Evolutionary conservation across 2,113 vertebrate genomes (phyloP).

Genomic region (Phylloscopus trochiloides): DNA sequence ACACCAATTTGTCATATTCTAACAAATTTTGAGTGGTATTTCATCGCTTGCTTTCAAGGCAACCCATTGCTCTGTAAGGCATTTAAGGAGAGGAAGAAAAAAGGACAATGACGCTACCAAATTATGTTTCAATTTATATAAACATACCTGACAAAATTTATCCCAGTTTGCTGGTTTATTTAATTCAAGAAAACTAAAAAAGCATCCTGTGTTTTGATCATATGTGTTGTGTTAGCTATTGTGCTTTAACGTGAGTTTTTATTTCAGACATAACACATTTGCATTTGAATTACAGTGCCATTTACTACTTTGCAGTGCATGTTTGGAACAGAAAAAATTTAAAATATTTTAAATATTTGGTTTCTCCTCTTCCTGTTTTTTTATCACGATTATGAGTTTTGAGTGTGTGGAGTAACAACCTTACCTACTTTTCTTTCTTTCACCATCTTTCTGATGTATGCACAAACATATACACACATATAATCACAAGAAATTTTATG

Average conservation of each 20-base stretch:
- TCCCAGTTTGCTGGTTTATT: neutral
- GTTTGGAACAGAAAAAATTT: neutral
- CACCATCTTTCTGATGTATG: neutral
- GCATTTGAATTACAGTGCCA: neutral
- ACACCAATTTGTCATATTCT: neutral
- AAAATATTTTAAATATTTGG: neutral
- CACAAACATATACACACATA: accelerated
- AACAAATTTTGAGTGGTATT: neutral
- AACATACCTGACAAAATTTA: neutral
- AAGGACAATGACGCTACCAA: neutral
- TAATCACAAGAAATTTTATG: neutral
- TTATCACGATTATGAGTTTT: neutral
- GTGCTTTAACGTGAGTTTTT: accelerated
- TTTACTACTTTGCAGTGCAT: neutral
- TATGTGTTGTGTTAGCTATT: neutral
- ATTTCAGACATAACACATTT: neutral
- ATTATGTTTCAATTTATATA: neutral
- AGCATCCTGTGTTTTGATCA: neutral
- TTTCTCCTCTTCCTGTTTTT: neutral
- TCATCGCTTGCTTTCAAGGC: neutral
- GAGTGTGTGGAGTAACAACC: neutral
- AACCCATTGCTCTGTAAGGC: neutral
- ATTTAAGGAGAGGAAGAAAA: neutral
- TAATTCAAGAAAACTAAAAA: neutral
- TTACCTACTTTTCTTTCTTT: neutral